These are phyloP conservation scores for Prionailurus bengalensis DNA, from an alignment of 2,113 vertebrate species.

Conservation along the genomic window DNA sequence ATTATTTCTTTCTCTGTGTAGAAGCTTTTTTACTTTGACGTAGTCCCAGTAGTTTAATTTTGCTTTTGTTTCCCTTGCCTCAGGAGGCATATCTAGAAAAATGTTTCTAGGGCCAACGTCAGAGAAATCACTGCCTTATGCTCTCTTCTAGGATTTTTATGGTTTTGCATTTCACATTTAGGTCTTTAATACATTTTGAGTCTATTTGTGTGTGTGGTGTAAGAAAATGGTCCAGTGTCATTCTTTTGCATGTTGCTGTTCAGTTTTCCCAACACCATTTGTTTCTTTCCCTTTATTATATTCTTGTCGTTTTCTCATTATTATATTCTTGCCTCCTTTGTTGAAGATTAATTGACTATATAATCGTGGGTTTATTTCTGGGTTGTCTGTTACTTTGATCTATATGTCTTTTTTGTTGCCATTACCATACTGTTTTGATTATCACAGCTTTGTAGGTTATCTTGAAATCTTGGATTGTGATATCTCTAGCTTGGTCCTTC, in stretches of 20 bases:
- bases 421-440: not conserved
- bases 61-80: not conserved
- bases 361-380: not conserved
- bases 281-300: not conserved
- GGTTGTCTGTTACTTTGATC: not conserved
- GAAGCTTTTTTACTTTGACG: not conserved
- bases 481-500: not conserved
- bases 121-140: not conserved
- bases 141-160: not conserved
- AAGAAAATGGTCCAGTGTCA: not conserved
- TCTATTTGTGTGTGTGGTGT: not conserved
- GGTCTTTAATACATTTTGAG: not conserved
- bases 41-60: not conserved
- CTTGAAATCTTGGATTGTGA: not conserved
- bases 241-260: not conserved
- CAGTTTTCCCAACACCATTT: not conserved
- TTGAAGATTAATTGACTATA: not conserved
- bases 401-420: not conserved
- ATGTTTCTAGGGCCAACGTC: not conserved
- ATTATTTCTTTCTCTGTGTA: not conserved
- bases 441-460: not conserved
- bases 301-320: too few relatives aligned
- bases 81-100: not conserved
- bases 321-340: not conserved
- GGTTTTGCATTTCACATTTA: not conserved